phyloP scores from a whole-genome alignment of 2,113 vertebrate species.

The Micromys minutus region DNA sequence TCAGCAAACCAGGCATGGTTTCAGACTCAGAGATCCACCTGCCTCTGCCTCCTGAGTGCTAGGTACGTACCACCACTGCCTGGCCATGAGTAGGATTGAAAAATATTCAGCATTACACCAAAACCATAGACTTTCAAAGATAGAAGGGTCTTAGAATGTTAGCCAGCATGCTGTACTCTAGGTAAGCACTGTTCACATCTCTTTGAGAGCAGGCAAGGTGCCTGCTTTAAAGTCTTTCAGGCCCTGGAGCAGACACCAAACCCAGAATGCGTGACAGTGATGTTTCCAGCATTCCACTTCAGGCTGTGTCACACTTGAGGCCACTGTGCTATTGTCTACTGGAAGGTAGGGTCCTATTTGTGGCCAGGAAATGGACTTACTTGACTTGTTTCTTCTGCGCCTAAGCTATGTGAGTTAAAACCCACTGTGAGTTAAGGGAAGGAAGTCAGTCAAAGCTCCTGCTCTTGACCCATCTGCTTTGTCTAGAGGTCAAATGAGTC shows the following conservation, averaged over 20 bases:
- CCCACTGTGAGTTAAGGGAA: background rate
- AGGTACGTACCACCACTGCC: background rate
- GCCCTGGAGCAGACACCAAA: background rate
- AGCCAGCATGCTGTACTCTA: background rate
- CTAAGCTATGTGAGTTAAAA: background rate
- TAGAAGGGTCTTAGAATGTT: conserved; percentile 62
- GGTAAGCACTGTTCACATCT: conserved; percentile 43
- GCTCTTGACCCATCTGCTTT: background rate
- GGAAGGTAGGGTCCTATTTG: background rate
- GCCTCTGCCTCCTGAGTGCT: background rate
- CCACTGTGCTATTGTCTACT: background rate
- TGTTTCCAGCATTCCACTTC: background rate
- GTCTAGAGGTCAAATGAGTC: background rate
- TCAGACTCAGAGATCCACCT: background rate
- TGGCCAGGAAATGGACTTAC: background rate
- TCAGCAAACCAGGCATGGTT: background rate
- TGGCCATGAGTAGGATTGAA: background rate
- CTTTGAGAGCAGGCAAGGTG: background rate
- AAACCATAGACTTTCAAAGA: conserved; percentile 23
- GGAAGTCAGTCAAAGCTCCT: background rate
- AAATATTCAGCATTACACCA: conserved; percentile 47
- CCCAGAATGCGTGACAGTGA: background rate
- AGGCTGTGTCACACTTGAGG: background rate
- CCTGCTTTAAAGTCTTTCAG: conserved; percentile 23
- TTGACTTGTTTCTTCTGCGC: background rate